A percentile compares a stretch with the other conserved stretches of the same genome.
These are phyloP conservation scores for Danionella cerebrum DNA, from an alignment of 2,113 vertebrate species.

Conservation along the genomic window DNA sequence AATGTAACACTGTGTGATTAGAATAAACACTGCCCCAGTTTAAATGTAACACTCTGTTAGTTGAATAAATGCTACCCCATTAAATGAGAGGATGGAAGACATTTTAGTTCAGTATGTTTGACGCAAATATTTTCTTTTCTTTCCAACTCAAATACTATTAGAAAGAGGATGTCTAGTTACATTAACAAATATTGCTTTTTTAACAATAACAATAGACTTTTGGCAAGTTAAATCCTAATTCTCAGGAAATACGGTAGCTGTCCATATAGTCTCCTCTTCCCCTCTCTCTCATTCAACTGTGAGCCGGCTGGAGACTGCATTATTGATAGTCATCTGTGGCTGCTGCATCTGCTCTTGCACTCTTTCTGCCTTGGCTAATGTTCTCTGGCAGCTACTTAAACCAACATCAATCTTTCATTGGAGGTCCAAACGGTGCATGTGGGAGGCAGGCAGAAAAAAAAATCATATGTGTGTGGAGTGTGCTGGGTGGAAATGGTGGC, in stretches of 20 bases:
- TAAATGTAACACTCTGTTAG: no score
- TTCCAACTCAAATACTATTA: no score
- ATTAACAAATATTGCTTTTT: no score
- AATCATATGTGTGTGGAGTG: not conserved
- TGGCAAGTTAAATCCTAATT: not conserved
- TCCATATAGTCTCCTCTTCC: not conserved
- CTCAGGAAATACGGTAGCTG: not conserved
- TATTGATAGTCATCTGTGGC: slow-evolving; percentile 68
- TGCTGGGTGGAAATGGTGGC: not conserved
- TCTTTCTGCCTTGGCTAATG: slow-evolving; percentile 41
- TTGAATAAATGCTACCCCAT: no score
- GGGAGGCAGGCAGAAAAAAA: slow-evolving; percentile 27
- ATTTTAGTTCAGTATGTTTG: no score
- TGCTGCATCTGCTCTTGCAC: slow-evolving; percentile 57
- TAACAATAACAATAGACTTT: no score
- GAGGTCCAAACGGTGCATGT: slow-evolving; percentile 30
- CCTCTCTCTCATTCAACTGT: slow-evolving; percentile 34
- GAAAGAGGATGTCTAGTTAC: no score
- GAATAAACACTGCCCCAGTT: no score
- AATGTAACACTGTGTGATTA: no score
- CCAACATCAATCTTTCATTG: slow-evolving; percentile 49
- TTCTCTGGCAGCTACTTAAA: slow-evolving; percentile 49
- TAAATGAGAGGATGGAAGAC: no score
- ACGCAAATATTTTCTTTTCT: no score
- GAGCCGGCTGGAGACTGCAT: slow-evolving; percentile 57